Percentiles rank a stretch among this genome's conserved stretches.
Conservation (phyloP, 2,888 invertebrate species). For the Sarcophaga variegata region DNA sequence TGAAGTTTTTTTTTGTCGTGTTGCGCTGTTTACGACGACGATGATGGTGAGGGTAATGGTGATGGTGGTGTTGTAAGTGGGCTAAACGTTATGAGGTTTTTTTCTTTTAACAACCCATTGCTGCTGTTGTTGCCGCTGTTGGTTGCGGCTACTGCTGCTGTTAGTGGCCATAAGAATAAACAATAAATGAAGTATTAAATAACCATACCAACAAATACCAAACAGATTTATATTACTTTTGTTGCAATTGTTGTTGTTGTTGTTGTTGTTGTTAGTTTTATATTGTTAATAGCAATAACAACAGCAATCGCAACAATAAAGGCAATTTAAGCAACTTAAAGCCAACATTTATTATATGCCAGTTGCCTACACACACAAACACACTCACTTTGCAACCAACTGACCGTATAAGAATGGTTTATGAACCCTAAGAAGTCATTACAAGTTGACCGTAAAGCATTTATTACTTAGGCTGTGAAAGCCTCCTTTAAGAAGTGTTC, state of each 20-base stretch:
- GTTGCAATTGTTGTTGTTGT: slow-evolving; percentile 40
- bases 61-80: slow-evolving; percentile 38
- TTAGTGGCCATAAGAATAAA: slow-evolving; percentile 36
- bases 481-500: slow-evolving; percentile 25
- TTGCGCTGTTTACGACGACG: background rate
- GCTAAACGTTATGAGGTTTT: slow-evolving; percentile 48
- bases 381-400: background rate
- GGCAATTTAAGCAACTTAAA: slow-evolving; percentile 66
- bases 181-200: background rate
- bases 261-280: slow-evolving; percentile 37
- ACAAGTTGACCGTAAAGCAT: slow-evolving; percentile 64
- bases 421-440: slow-evolving; percentile 61
- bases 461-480: slow-evolving; percentile 42
- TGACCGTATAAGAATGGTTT: background rate
- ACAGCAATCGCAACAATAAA: slow-evolving; percentile 15
- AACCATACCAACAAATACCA: background rate
- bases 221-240: background rate
- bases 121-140: background rate
- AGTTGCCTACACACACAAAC: background rate
- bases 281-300: slow-evolving; percentile 37
- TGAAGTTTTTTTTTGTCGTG: background rate
- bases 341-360: slow-evolving; percentile 45
- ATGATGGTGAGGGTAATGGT: background rate
- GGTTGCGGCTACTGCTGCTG: slow-evolving; percentile 40
- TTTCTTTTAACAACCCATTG: background rate